These are phyloP conservation scores for Dissostichus mawsoni DNA, from an alignment of 2,113 vertebrate genomes.

Conservation along the genomic window DNA sequence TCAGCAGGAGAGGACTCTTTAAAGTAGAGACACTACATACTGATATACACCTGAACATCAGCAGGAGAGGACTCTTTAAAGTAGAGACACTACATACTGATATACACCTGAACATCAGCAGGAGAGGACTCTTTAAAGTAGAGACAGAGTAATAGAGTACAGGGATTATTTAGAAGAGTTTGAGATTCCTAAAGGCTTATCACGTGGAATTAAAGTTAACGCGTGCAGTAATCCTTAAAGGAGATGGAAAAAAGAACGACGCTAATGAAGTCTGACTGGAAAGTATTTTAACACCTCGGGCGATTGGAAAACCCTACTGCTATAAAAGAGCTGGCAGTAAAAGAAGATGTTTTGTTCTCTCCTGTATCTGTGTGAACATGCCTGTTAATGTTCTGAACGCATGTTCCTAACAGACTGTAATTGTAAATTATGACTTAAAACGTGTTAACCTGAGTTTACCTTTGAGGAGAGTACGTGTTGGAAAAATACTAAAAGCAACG, in stretches of 20 bases:
- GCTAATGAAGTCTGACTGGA: slow-evolving; percentile 56
- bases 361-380: slow-evolving; percentile 18
- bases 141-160: not conserved
- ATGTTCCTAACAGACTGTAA: not conserved
- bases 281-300: slow-evolving; percentile 60
- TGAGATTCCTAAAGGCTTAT: not conserved
- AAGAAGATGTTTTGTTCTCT: slow-evolving; percentile 16
- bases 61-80: no score
- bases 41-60: no score
- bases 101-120: no score
- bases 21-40: no score
- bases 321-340: slow-evolving; percentile 50
- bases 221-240: slow-evolving; percentile 22
- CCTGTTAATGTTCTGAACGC: not conserved
- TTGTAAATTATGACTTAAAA: not conserved
- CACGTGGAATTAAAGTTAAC: slow-evolving; percentile 5
- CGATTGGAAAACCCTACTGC: slow-evolving; percentile 46
- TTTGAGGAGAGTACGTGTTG: no score
- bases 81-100: no score
- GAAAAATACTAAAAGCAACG: not conserved
- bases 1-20: no score
- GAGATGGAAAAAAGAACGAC: slow-evolving; percentile 25
- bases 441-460: not conserved
- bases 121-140: no score
- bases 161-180: slow-evolving; percentile 2